phyloP scores from a whole-genome alignment of 64 coral and sea anemone genomes.

The Montipora efflorescens region DNA sequence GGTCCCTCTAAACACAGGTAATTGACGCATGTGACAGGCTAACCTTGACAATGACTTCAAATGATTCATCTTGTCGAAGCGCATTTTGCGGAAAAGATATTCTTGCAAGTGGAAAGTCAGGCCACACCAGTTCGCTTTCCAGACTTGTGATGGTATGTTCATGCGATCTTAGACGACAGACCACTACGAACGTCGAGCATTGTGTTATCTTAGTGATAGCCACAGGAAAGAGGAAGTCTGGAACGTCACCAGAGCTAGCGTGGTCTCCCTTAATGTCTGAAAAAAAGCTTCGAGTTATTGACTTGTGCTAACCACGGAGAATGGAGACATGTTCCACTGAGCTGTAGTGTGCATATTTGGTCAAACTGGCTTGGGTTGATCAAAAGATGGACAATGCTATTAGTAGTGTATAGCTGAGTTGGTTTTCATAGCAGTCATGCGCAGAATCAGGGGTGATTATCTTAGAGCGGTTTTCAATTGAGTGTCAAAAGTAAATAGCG shows the following conservation, averaged over 20 bases:
- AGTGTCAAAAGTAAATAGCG: too few relatives aligned
- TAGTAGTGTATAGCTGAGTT: too few relatives aligned
- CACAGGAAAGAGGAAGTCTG: conserved; percentile 52
- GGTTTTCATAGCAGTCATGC: too few relatives aligned
- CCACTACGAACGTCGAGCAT: conserved; percentile 63
- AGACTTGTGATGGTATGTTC: not conserved
- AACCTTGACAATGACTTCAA: conserved; percentile 9
- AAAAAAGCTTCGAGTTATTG: not conserved
- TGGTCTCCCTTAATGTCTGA: conserved; percentile 46
- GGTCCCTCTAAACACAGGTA: too few relatives aligned
- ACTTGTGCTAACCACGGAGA: not conserved
- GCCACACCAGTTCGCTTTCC: not conserved
- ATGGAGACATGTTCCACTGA: too few relatives aligned
- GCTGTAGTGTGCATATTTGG: too few relatives aligned
- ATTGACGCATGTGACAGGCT: not conserved
- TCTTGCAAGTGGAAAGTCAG: conserved; percentile 22
- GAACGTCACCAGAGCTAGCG: conserved; percentile 2
- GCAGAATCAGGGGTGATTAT: too few relatives aligned
- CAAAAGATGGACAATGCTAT: too few relatives aligned
- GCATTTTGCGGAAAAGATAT: conserved; percentile 36
- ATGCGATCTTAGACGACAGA: conserved; percentile 55
- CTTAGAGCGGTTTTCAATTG: too few relatives aligned
- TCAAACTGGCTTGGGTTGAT: too few relatives aligned
- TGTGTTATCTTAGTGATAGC: conserved; percentile 43
- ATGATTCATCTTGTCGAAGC: not conserved